Base-by-base conservation (phyloP, 2,113 vertebrate species). In the Heterotis niloticus region DNA sequence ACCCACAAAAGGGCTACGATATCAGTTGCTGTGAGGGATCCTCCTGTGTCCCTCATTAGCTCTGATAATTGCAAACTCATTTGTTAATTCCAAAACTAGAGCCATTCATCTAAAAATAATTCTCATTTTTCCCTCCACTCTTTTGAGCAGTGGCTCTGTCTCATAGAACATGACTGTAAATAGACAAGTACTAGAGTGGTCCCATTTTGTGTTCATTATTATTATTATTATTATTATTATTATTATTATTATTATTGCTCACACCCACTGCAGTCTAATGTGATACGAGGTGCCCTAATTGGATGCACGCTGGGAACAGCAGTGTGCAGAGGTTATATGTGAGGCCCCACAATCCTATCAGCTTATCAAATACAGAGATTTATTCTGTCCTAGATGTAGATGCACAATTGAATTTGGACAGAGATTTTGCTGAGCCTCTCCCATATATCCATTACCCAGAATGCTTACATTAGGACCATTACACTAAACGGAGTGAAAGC, bases 91-190 rank as follows among this genome's bases (percentile, higher is more conserved):
- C 28, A 59, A 71, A 70, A 71, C 66, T 78, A 51, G 17, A 68
- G 56, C 60, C 66, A 62, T 78, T 60, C 67, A 70, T 78, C 77
- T 78, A 16, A 78, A 70, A 70, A 78, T 70, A 62, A 34, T 69
- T 51, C 56, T 34, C 23, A 18, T 29, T 60, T 26, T n/a, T 56
- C 76, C 54, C 64, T 56, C 56, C 52, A 51, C 28, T 56, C 51
- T 23, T 74, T n/a, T 24, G 69, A 34, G 23, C 56, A 29, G 65
- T 57, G 54, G 76, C 65, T 69, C 17, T 60, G 65, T 13, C 23
- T 68, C 17, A 5, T 10, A 68, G 0, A 29, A 51, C 13, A 26
- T 56, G 34, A 13, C 12, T 0, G 16, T 70, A 71, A 54, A 78
- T 44, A 78, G 20, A 70, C 54, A 78, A 70, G 44, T 44, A 57